Percentiles rank a stretch among this genome's conserved stretches.
Conservation (phyloP, 2,797 vertebrate species). For the Apogon talboti region DNA sequence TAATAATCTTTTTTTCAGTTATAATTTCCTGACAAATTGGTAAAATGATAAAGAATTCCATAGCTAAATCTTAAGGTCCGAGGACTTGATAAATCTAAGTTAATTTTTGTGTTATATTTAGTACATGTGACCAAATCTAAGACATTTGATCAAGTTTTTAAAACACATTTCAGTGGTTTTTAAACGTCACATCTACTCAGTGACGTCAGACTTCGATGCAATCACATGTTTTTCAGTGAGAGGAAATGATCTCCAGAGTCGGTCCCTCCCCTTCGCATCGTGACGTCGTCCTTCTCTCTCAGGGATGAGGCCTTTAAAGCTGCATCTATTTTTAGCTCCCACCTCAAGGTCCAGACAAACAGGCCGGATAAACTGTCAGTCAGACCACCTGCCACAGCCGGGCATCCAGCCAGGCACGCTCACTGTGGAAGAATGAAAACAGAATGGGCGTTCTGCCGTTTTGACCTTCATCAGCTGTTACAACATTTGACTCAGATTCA, state of each 20-base stretch:
- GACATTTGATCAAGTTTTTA: too few species aligned
- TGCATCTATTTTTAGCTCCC: conserved; percentile 73
- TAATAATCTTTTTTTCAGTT: too few species aligned
- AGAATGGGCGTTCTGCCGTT: conserved; percentile 12
- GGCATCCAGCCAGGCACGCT: conserved; percentile 29
- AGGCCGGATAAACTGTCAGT: conserved; percentile 59
- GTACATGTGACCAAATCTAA: too few species aligned
- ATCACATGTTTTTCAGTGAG: background rate
- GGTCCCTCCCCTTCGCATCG: conserved; percentile 33
- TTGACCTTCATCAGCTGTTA: conserved; percentile 30
- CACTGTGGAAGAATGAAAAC: conserved; percentile 5
- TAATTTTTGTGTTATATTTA: too few species aligned
- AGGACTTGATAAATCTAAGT: too few species aligned
- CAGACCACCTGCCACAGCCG: conserved; percentile 66
- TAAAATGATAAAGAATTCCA: too few species aligned
- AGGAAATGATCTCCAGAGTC: conserved; percentile 14
- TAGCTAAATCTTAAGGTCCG: too few species aligned
- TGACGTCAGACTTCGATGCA: too few species aligned
- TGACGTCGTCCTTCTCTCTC: conserved; percentile 56
- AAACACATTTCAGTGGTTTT: too few species aligned
- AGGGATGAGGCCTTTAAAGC: conserved; percentile 56
- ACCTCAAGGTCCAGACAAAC: conserved; percentile 62
- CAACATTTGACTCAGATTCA: conserved; percentile 10
- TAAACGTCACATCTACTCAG: too few species aligned
- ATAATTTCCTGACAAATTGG: too few species aligned